A percentile compares a stretch with the other conserved stretches of the same genome.
phyloP scores from a whole-genome alignment of 30 jellyfish, hydroid and myxozoan species.

The Turritopsis rubra region DNA sequence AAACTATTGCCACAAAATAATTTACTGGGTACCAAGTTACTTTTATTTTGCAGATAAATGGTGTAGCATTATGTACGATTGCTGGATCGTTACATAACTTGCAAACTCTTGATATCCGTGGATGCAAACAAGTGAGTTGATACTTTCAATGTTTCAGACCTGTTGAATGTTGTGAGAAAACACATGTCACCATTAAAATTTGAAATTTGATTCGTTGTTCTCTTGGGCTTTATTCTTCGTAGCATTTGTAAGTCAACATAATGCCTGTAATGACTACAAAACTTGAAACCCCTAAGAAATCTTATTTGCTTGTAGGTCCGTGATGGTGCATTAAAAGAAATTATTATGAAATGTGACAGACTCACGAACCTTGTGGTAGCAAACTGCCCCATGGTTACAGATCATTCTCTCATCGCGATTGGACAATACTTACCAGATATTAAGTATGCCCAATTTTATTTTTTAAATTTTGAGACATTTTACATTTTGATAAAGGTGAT shows the following conservation, averaged over 20 bases:
- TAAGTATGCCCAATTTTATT: constrained; percentile 28
- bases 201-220: too few species aligned
- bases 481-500: too few species aligned
- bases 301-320: constrained; percentile 41
- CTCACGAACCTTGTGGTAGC: constrained; percentile 80
- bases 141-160: neutral
- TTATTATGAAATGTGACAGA: constrained; percentile 43
- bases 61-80: constrained; percentile 41
- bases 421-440: constrained; percentile 38
- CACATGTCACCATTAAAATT: too few species aligned
- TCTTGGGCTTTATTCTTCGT: too few species aligned
- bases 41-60: constrained; percentile 40
- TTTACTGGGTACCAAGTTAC: too few species aligned
- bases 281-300: too few species aligned
- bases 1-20: too few species aligned
- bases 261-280: too few species aligned
- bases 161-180: neutral
- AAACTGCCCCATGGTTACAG: constrained; percentile 78
- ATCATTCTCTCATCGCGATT: constrained; percentile 61
- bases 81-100: constrained; percentile 21
- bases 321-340: constrained; percentile 50
- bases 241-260: too few species aligned
- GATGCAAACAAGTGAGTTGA: constrained; percentile 66
- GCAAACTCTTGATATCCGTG: constrained; percentile 58
- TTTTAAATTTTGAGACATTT: too few species aligned